Base-by-base conservation (phyloP, 2,113 vertebrate genomes). In the Mobula hypostoma region DNA sequence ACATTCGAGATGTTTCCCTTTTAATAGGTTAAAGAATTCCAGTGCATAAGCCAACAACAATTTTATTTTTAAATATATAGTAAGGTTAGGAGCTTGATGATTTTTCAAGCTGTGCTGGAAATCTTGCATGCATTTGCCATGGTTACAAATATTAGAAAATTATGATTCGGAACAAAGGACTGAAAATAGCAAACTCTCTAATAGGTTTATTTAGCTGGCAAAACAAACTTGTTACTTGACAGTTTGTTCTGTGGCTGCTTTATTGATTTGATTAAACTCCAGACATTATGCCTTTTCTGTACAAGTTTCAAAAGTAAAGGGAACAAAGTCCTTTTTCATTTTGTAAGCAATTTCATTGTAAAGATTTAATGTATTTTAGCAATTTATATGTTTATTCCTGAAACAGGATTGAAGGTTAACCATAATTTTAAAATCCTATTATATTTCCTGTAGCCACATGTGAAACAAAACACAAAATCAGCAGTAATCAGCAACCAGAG, bases 91-190 rank as follows among this genome's bases (percentile, higher is more conserved):
- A 93, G 27, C 72, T 14, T 72, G 32, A 40, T 48, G 40, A 36
- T 92, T 93, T 93, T 93, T 72, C 68, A 93, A 93, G 36, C 91
- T 93, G 91, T 48, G 40, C 40, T 27, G 36, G 74, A 76, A 72
- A 14, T 48, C 40, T 93, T 93, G 19, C 91, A 76, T 93, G 70
- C 40, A 40, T 48, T 93, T 93, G 12, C 91, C 91, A 76, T 93
- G 91, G 68, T 93, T 93, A 76, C 91, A 76, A 74, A 93, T 74
- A 93, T 93, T 93, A 93, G 91, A 24, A 93, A 93, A 74, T 76
- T 93, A 56, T 74, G 91, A 93, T 93, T 74, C 91, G 56, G 66
- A 74, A 56, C 72, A 70, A 93, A 56, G 40, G 15, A 70, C 21
- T 93, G 91, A 48, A 93, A 93, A 93, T 29, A 93, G 70, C 68